Percentiles rank a stretch among this genome's conserved stretches.
These are phyloP conservation scores for Rhynchonema sp. DNA, from an alignment of 2,888 invertebrate genomes.

Conservation along the genomic window DNA sequence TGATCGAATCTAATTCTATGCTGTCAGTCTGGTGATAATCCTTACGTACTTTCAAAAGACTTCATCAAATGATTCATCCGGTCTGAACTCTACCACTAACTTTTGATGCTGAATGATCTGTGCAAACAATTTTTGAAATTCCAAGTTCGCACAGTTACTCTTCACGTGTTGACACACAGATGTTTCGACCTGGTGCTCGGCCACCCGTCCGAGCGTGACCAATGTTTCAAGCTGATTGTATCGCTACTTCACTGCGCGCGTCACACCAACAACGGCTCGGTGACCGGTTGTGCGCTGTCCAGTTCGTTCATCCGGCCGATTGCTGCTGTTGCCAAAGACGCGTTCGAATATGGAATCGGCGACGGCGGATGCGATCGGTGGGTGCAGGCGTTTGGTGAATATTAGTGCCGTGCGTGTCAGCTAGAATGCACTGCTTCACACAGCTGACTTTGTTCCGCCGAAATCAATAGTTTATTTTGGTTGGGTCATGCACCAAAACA, in stretches of 20 bases:
- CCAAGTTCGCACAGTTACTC: too few relatives aligned
- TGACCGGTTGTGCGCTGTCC: not conserved
- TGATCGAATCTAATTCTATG: too few relatives aligned
- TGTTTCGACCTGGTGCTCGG: not conserved
- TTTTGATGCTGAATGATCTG: too few relatives aligned
- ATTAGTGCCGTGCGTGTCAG: too few relatives aligned
- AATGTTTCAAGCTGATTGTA: not conserved
- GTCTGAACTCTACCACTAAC: too few relatives aligned
- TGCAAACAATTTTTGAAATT: too few relatives aligned
- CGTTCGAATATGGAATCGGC: not conserved
- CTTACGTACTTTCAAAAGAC: too few relatives aligned
- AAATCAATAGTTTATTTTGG: not conserved
- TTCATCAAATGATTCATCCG: too few relatives aligned
- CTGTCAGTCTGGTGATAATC: too few relatives aligned
- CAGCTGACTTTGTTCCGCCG: not conserved
- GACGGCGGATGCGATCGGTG: not conserved
- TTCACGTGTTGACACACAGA: too few relatives aligned
- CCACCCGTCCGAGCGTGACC: not conserved
- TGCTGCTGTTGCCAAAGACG: not conserved
- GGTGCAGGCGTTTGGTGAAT: not conserved
- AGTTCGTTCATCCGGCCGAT: not conserved
- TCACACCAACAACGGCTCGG: not conserved
- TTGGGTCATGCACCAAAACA: too few relatives aligned
- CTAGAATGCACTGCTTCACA: too few relatives aligned
- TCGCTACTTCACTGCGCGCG: not conserved